A percentile compares a stretch with the other conserved stretches of the same genome.
phyloP scores from a whole-genome alignment of 2,113 vertebrate genomes.

The Platichthys flesus region DNA sequence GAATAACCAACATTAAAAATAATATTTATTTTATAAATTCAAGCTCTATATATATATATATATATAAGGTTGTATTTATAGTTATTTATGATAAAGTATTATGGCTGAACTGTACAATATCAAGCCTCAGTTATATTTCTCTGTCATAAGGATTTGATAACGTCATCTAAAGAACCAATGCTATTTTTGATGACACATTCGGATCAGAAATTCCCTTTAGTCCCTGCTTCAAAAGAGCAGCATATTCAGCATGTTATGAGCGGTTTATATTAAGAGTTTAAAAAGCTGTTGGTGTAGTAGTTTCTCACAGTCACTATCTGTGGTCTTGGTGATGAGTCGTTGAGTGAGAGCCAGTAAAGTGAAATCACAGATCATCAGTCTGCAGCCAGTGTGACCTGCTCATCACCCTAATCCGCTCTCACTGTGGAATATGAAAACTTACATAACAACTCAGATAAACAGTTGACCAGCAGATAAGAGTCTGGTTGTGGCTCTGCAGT shows the following conservation, averaged over 20 bases:
- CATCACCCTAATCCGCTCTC: constrained; percentile 59
- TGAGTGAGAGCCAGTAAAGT: constrained; percentile 12
- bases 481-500: constrained; percentile 13
- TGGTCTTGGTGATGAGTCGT: constrained; percentile 16
- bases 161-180: no score
- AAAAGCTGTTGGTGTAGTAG: not conserved
- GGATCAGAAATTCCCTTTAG: no score
- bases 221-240: no score
- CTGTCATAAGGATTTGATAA: no score
- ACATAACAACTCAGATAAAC: constrained; percentile 41
- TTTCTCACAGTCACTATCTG: not conserved
- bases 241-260: not conserved
- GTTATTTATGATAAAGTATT: no score
- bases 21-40: no score
- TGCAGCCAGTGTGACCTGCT: constrained; percentile 19
- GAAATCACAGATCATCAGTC: constrained; percentile 3
- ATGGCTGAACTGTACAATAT: no score
- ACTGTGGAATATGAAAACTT: constrained; percentile 49
- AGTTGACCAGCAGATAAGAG: constrained; percentile 19
- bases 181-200: not conserved
- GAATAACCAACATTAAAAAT: no score
- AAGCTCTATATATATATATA: no score
- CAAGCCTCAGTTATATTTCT: no score
- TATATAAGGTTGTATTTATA: no score
- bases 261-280: not conserved